These are phyloP conservation scores for Suricata suricatta DNA, from an alignment of 2,113 vertebrate species.

Conservation along the genomic window DNA sequence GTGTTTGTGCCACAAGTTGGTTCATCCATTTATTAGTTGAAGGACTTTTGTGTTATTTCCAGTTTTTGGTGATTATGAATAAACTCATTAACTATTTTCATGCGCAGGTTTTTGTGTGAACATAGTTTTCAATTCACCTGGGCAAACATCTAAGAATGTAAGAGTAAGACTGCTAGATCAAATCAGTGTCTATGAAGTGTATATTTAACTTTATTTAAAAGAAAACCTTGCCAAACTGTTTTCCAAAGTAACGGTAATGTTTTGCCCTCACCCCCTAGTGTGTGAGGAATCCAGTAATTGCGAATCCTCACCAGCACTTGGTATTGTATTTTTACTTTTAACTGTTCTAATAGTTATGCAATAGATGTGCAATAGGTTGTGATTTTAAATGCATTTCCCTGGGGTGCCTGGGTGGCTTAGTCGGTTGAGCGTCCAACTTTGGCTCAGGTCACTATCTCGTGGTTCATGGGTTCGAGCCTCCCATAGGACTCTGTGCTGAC, in stretches of 20 bases:
- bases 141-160: neutral
- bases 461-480: too few relatives aligned
- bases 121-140: conserved; percentile 21
- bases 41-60: neutral
- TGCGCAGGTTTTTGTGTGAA: neutral
- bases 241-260: neutral
- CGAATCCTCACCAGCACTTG: neutral
- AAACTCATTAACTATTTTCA: neutral
- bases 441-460: too few relatives aligned
- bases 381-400: neutral
- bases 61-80: neutral
- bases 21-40: neutral
- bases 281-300: neutral
- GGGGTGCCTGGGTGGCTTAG: too few relatives aligned
- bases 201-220: neutral
- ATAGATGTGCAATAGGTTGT: neutral
- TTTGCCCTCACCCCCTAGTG: neutral
- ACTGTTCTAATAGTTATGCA: neutral
- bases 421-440: too few relatives aligned
- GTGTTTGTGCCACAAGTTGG: neutral
- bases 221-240: neutral
- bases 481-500: too few relatives aligned
- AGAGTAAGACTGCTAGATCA: neutral
- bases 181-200: neutral
- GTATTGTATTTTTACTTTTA: neutral